phyloP scores from a whole-genome alignment of 2,797 vertebrate species.

The Eulemur albifrons region DNA sequence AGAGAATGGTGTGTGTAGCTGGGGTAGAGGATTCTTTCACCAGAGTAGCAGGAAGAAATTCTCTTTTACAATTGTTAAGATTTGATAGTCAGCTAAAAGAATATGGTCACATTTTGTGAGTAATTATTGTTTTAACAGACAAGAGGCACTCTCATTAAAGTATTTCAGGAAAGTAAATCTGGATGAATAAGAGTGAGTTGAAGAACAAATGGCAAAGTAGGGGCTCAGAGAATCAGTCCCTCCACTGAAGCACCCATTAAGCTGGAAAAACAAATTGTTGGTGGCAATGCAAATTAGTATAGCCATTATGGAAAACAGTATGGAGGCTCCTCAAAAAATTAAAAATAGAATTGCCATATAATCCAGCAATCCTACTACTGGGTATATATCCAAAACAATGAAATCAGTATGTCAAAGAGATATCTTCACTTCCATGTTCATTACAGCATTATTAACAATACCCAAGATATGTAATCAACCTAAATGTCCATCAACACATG shows the following conservation, averaged over 20 bases:
- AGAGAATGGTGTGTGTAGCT: background rate
- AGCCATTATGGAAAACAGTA: no score
- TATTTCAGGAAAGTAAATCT: background rate
- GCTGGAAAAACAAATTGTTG: background rate
- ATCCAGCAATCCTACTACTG: no score
- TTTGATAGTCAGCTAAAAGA: background rate
- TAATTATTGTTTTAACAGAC: background rate
- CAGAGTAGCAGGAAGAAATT: background rate
- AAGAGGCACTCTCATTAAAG: background rate
- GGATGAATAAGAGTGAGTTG: background rate
- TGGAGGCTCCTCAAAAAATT: no score
- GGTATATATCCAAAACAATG: background rate
- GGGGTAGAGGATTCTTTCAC: background rate
- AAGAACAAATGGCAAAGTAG: background rate
- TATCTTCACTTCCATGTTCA: background rate
- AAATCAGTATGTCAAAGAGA: background rate
- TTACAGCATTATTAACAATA: background rate
- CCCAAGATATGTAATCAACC: background rate
- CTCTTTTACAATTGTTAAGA: background rate
- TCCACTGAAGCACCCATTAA: background rate
- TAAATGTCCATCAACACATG: no score
- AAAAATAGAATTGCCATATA: no score
- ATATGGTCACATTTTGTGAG: background rate
- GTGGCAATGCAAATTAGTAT: background rate
- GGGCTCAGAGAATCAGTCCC: background rate